Percentiles rank a stretch among this genome's conserved stretches.
phyloP scores from a whole-genome alignment of 2,797 vertebrate genomes.

The Gephyroberyx darwinii region DNA sequence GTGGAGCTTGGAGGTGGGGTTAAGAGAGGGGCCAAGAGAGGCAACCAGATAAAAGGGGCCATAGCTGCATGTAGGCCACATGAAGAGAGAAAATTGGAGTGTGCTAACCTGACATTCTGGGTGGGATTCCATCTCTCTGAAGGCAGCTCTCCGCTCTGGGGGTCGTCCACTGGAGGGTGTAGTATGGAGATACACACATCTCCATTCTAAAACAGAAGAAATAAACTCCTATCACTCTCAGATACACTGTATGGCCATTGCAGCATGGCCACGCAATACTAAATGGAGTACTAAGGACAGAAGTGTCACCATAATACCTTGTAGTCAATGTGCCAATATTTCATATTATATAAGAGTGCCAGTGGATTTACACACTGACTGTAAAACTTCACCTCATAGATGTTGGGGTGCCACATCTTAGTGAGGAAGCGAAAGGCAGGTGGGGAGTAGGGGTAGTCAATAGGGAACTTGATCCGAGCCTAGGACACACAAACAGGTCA shows the following conservation, averaged over 20 bases:
- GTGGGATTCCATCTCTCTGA: slow-evolving; percentile 99
- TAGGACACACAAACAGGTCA: slow-evolving; percentile 62
- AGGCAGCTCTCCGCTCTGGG: slow-evolving; percentile 96
- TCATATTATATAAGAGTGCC: not conserved
- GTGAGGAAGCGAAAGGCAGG: slow-evolving; percentile 96
- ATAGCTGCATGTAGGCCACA: not conserved
- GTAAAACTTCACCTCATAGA: slow-evolving; percentile 89
- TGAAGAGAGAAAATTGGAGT: slow-evolving; percentile 11
- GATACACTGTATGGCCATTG: no score
- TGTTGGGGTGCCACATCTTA: slow-evolving; percentile 99
- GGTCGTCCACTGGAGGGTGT: slow-evolving; percentile 95
- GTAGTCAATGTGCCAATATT: not conserved
- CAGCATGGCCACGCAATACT: no score
- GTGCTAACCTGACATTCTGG: slow-evolving; percentile 93
- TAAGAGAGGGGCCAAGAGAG: slow-evolving; percentile 6
- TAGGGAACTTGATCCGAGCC: slow-evolving; percentile 96
- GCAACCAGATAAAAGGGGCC: slow-evolving; percentile 11
- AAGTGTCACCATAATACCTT: no score
- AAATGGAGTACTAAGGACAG: no score
- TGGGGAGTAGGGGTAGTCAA: slow-evolving; percentile 97
- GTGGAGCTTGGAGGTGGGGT: not conserved
- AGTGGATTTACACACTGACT: slow-evolving; percentile 10
- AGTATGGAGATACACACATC: slow-evolving; percentile 98
- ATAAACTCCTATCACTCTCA: not conserved
- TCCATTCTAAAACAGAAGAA: slow-evolving; percentile 85